phyloP scores from a whole-genome alignment of 2,797 vertebrate species.

The Hypotaenidia okinawae region DNA sequence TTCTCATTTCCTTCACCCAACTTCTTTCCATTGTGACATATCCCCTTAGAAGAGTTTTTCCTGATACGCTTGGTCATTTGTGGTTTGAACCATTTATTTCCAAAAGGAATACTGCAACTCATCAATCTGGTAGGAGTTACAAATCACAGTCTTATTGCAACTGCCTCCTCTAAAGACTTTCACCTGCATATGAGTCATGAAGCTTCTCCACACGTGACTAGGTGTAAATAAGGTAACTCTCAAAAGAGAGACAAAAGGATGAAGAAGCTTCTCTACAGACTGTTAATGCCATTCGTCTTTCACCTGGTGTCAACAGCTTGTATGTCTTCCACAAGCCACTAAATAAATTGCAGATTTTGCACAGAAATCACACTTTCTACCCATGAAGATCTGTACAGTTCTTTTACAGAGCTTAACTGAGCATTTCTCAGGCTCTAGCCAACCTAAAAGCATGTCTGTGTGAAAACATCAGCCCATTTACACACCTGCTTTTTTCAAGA shows the following conservation, averaged over 20 bases:
- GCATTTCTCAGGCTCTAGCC: neutral
- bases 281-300: neutral
- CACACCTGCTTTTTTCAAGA: neutral
- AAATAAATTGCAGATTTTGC: neutral
- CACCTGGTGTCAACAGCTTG: neutral
- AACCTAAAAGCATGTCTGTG: neutral
- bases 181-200: neutral
- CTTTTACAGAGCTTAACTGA: neutral
- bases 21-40: neutral
- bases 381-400: neutral
- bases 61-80: neutral
- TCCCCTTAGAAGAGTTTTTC: neutral
- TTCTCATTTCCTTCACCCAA: neutral
- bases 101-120: neutral
- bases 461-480: neutral
- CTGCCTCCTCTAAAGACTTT: neutral
- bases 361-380: neutral
- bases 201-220: neutral
- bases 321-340: neutral
- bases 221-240: neutral
- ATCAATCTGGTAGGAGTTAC: neutral
- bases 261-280: neutral
- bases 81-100: neutral
- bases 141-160: neutral
- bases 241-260: neutral